A percentile compares a stretch with the other conserved stretches of the same genome.
These are phyloP conservation scores for Coenonympha glycerion DNA, from an alignment of 2,888 invertebrate genomes.

Conservation along the genomic window DNA sequence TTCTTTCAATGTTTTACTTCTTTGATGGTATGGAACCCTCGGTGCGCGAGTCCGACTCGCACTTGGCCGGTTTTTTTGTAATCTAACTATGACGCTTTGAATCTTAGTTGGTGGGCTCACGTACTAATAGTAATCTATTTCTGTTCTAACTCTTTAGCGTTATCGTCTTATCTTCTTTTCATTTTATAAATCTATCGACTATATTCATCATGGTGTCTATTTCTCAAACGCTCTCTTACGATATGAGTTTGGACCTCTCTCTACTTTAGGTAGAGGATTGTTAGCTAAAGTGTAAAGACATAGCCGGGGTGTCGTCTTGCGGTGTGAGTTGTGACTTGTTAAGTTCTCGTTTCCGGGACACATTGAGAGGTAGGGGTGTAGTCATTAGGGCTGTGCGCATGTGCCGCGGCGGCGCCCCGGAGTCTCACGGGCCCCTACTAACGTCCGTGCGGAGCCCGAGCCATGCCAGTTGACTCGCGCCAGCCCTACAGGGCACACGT, in stretches of 20 bases:
- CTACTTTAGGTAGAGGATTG: slow-evolving; percentile 2
- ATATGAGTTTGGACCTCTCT: background rate
- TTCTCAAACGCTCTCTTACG: background rate
- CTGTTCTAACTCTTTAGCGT: too few relatives aligned
- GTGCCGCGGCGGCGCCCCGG: slow-evolving; percentile 65
- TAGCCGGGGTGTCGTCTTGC: slow-evolving; percentile 46
- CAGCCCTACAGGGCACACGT: slow-evolving; percentile 47
- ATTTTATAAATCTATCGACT: too few relatives aligned
- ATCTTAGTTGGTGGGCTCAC: too few relatives aligned
- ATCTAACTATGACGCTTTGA: too few relatives aligned
- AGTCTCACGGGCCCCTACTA: slow-evolving; percentile 67
- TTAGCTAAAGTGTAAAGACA: slow-evolving; percentile 9
- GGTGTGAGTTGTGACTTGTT: slow-evolving; percentile 66
- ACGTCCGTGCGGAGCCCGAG: slow-evolving; percentile 54
- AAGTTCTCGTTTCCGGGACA: slow-evolving; percentile 69
- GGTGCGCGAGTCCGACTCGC: too few relatives aligned
- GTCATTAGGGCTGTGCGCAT: slow-evolving; percentile 68
- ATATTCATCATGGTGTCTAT: too few relatives aligned
- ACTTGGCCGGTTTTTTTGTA: too few relatives aligned
- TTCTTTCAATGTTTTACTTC: too few relatives aligned
- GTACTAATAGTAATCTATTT: too few relatives aligned
- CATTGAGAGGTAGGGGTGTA: slow-evolving; percentile 67
- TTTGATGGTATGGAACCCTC: too few relatives aligned
- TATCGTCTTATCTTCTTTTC: too few relatives aligned
- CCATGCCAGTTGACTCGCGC: slow-evolving; percentile 58